Percentiles rank a stretch among this genome's conserved stretches.
Conservation (phyloP, 2,888 invertebrate species). For the Cecidostiba fungosa region DNA sequence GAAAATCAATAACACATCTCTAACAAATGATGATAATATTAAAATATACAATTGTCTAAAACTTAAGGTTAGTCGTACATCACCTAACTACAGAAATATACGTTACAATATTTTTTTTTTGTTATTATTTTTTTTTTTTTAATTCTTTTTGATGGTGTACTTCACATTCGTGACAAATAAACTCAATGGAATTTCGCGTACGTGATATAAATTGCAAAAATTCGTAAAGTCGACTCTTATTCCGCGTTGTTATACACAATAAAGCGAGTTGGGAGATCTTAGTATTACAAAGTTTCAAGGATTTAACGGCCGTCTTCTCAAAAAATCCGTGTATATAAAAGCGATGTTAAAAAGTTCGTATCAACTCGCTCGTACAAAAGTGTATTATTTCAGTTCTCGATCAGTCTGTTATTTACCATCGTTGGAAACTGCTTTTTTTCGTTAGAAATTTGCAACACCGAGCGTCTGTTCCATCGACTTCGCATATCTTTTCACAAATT, state of each 20-base stretch:
- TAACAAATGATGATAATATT: slow-evolving; percentile 23
- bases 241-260: slow-evolving; percentile 37
- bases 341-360: slow-evolving; percentile 28
- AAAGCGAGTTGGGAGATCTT: background rate
- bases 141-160: background rate
- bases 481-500: background rate
- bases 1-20: slow-evolving; percentile 18
- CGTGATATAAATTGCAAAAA: slow-evolving; percentile 36
- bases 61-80: slow-evolving; percentile 15
- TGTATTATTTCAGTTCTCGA: background rate
- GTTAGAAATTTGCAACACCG: slow-evolving; percentile 10
- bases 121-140: background rate
- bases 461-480: slow-evolving; percentile 14
- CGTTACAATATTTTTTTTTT: slow-evolving; percentile 9
- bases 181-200: slow-evolving; percentile 50
- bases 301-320: slow-evolving; percentile 3
- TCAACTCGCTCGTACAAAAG: slow-evolving; percentile 32
- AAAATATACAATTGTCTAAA: slow-evolving; percentile 30
- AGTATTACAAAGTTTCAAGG: slow-evolving; percentile 27
- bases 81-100: slow-evolving; percentile 17
- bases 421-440: slow-evolving; percentile 44
- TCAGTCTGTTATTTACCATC: slow-evolving; percentile 43
- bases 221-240: slow-evolving; percentile 28
- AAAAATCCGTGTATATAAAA: slow-evolving; percentile 52
- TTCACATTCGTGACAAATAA: slow-evolving; percentile 25